Base-by-base conservation (phyloP, 2,113 vertebrate genomes). In the Diglossa brunneiventris region DNA sequence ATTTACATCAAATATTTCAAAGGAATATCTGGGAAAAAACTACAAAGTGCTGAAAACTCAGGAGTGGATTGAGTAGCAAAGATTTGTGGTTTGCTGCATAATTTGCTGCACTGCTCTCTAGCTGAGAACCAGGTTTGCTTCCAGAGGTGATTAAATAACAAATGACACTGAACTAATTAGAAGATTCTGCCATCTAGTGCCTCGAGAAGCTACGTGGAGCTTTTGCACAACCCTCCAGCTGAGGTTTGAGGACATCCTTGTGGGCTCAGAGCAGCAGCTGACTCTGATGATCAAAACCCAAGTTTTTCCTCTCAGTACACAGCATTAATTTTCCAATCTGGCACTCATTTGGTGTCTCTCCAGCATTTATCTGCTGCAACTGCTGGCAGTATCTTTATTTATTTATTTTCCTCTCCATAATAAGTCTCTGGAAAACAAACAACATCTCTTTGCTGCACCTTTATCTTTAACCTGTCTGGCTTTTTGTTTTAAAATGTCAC, bases 131-230 rank as follows among this genome's bases (percentile, higher is more conserved):
- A 31, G 10, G 5, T 85, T 69, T 77, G 17, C 47, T 77, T 74
- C 17, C 49, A 49, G 55, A 85, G 47, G 39, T 88, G 52, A 35
- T 85, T 52, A 83, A 89, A 69, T 37, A 76, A 28, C 72, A 88
- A 67, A 86, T 74, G 47, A 41, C 61, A 39, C 50, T 37, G 64
- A 56, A 96, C 89, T 95, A 89, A 95, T 95, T 96, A 95, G 89
- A 96, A 92, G n/a, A 89, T 47, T 91, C 89, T 96, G 96, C 95
- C 90, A 96, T 89, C 95, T 96, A 94, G 94, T 95, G 94, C 80
- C 88, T 52, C 39, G 2, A 67, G 56, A 35, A 44, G 70, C 22
- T 47, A 1, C 30, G 3, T 59, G 75, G 89, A 69, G 28, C 10
- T 63, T 59, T 8, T 30, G 33, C 14, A 27, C 7, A 4, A 31